These are phyloP conservation scores for Sesamia inferens DNA, from an alignment of 2,888 invertebrate genomes.

Conservation along the genomic window DNA sequence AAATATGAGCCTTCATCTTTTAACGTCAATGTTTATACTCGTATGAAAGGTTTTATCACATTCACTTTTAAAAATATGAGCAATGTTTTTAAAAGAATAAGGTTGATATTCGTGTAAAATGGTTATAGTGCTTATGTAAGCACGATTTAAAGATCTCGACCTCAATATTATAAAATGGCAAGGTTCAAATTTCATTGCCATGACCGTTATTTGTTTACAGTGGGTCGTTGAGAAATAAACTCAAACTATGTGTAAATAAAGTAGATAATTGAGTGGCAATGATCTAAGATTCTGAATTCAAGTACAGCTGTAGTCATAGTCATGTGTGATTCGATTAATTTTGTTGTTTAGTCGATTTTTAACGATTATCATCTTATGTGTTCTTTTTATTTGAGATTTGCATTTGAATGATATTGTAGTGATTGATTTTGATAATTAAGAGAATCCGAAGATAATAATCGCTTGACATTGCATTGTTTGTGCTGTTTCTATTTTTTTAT, in stretches of 20 bases:
- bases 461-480: slow-evolving; percentile 61
- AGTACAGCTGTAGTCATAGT: slow-evolving; percentile 39
- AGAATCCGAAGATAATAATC: slow-evolving; percentile 42
- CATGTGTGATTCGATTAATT: slow-evolving; percentile 32
- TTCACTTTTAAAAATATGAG: background rate
- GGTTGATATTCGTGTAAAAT: background rate
- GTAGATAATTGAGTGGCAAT: slow-evolving; percentile 2
- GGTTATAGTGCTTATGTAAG: background rate
- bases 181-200: background rate
- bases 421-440: background rate
- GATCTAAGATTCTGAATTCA: slow-evolving; percentile 31
- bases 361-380: slow-evolving; percentile 43
- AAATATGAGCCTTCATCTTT: background rate
- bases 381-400: background rate
- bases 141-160: background rate
- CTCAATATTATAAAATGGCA: background rate
- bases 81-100: background rate
- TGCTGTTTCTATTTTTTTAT: slow-evolving; percentile 44
- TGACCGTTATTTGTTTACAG: background rate
- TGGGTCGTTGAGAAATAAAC: slow-evolving; percentile 11
- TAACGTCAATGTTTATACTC: background rate
- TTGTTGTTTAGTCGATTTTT: slow-evolving; percentile 48
- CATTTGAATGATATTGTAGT: background rate
- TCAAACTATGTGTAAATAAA: fast-evolving
- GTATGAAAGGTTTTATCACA: background rate